Base-by-base conservation (phyloP, 2,888 invertebrate species). In the Entomobrya multifasciata region DNA sequence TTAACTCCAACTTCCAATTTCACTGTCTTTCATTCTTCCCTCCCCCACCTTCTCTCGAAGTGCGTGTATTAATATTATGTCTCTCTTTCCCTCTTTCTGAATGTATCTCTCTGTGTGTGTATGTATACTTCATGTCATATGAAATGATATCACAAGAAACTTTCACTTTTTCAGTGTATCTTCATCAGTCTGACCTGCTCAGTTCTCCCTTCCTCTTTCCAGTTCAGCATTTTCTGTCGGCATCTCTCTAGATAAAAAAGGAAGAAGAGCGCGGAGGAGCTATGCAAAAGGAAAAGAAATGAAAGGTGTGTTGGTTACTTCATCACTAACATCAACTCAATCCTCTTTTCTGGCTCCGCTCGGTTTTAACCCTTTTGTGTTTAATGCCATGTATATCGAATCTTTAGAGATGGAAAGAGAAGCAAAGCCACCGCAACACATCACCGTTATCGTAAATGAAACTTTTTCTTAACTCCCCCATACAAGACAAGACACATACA, bases 121-220 rank as follows among this genome's bases (percentile, higher is more conserved):
- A n/a, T n/a, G n/a, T n/a, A n/a, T 67, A 27, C 25, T 44, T 6
- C 17, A 25, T 22, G 44, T 62, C 17, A 79, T 22, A 27, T 15
- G 36, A 36, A 22, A 36, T 76, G 57, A 44, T 67, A 70, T 17
- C 70, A 57, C 22, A 55, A 55, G 79, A 65, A 86, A 62, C 85
- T 79, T 86, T 85, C 62, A 57, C 74, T 79, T 79, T 82, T 74
- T 62, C 52, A 65, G n/a, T 83, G 49, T 74, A 83, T 74, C 77
- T 27, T 67, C 77, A 85, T 70, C 49, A 80, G 80, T 80, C 76
- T 86, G 86, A 72, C 86, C 80, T 86, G 86, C 80, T 86, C 76
- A 74, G 80, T 86, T 41, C 57, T 30, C 36, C 49, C 67, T 67
- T 57, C 49, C 36, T 78, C 25, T 81, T 36, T 36, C n/a, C n/a